Evolutionary conservation across 2,888 invertebrate genomes (phyloP), one percentile per base, ranked within the genome.

Genomic region (Trissonchulus sp.): DNA sequence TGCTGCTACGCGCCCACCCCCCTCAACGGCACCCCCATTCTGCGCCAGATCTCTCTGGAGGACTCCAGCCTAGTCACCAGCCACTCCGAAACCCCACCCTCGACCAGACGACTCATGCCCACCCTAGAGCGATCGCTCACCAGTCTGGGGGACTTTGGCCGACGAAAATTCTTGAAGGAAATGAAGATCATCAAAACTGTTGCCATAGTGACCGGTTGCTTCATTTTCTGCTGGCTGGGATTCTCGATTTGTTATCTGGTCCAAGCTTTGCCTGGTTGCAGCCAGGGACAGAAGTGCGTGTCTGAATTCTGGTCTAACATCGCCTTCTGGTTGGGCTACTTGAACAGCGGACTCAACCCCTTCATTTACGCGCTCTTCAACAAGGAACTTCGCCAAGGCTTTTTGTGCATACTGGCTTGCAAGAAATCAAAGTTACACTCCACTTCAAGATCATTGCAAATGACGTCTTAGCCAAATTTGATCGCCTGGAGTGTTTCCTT

Each of bases 151-250:
- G 48, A 48, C 23, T 48, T 48, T 23, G 48, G 48, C 23, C 48
- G 48, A 48, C 31, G 63, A 15, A 23, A 34, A 71, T 94, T 94
- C 85, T 90, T 92, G 1, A 93, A 94, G 91, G 96, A 97, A 85
- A 95, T 95, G 0, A 96, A 96, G 87, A 96, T 96, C 0, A 95
- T 96, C 1, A 96, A 96, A 86, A 96, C 96, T 0, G 88, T 97
- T 74, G 96, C 93, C 76, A 94, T 96, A 78, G 95, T 97, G 78
- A 95, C 96, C 2, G 95, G 95, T 0, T 92, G 94, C 63, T 97
- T 97, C 86, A 93, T 95, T 74, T 89, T 92, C 82, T 96, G 96
- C 85, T 97, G 96, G 95, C 88, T 93, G 75, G 95, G 95, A 0
- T 96, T 96, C 88, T 84, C 84, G 75, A 95, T 96, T 88, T 92